Evolutionary conservation across 2,797 vertebrate species (phyloP), one percentile per base, ranked within the genome.

Genomic region (Poeciliopsis paucimaculata): DNA sequence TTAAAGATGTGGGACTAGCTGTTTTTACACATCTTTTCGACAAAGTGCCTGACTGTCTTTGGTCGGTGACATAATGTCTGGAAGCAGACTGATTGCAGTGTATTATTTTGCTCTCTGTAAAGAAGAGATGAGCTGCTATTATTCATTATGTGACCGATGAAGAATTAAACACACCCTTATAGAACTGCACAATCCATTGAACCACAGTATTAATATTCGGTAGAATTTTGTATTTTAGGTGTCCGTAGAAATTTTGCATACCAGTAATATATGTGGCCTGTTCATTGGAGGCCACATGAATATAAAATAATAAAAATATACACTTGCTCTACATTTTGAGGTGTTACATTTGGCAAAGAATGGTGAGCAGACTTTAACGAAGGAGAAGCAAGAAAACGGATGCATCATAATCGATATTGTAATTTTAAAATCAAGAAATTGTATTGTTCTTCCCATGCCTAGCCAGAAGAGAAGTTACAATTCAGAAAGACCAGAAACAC

Each of bases 21-120:
- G 80, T 88, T 91, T 88, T 88, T 84, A 92, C 84, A 83, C 86
- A 86, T 90, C 76, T 89, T 82, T 82, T 82, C 84, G 80, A 75
- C 81, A 81, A 87, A 92, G 84, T 89, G 82, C 82, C 86, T 77
- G 72, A 72, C 84, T 85, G 81, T 86, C 87, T 80, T 84, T 89
- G 79, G 84, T 73, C 80, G 82, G 74, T 81, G 88, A 82, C 83
- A 80, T 77, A 82, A 83, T 87, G 81, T 89, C 79, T 86, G 79
- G 87, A 90, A 82, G 76, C 77, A 66, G 86, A 83, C 84, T 79
- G 79, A 82, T 87, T 75, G 84, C 83, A 57, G 53, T 84, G 79
- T 87, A 77, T 78, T 81, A 77, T 86, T 87, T 87, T 81, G 72
- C 64, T 86, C 85, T 86, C 46, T 77, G 75, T 85, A 83, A 88